A percentile compares a stretch with the other conserved stretches of the same genome.
Evolutionary conservation across 2,113 vertebrate species (phyloP).

Genomic region (Ciconia maguari): DNA sequence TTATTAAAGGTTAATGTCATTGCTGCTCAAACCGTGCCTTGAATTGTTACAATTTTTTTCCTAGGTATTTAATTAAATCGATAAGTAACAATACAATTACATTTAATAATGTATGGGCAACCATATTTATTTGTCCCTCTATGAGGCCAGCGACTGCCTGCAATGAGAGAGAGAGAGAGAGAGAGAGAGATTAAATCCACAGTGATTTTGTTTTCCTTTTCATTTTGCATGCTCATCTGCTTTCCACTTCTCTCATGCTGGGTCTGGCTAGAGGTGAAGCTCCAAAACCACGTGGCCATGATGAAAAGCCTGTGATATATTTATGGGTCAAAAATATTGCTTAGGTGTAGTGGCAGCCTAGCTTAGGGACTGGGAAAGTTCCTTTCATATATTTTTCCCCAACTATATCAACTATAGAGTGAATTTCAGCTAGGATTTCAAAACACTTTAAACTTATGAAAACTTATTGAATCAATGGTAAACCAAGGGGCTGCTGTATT

Average conservation of each 20-base stretch:
- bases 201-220: neutral
- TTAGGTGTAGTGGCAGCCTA: neutral
- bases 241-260: neutral
- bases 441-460: neutral
- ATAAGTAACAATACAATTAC: constrained; percentile 67
- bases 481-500: neutral
- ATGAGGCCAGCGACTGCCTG: neutral
- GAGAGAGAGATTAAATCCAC: neutral
- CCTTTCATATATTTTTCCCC: neutral
- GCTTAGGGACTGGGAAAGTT: neutral
- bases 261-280: neutral
- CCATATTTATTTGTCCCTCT: constrained; percentile 50
- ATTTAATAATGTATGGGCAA: constrained; percentile 56
- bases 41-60: constrained; percentile 58
- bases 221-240: neutral
- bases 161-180: neutral
- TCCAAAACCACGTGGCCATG: neutral
- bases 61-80: constrained; percentile 63
- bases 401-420: neutral
- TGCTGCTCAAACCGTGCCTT: constrained; percentile 15
- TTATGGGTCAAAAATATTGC: neutral
- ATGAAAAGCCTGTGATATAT: neutral
- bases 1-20: constrained; percentile 74
- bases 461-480: neutral
- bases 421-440: neutral